Percentiles rank a stretch among this genome's conserved stretches.
Conservation (phyloP, 2,113 vertebrate species). For the Centropus unirufus region DNA sequence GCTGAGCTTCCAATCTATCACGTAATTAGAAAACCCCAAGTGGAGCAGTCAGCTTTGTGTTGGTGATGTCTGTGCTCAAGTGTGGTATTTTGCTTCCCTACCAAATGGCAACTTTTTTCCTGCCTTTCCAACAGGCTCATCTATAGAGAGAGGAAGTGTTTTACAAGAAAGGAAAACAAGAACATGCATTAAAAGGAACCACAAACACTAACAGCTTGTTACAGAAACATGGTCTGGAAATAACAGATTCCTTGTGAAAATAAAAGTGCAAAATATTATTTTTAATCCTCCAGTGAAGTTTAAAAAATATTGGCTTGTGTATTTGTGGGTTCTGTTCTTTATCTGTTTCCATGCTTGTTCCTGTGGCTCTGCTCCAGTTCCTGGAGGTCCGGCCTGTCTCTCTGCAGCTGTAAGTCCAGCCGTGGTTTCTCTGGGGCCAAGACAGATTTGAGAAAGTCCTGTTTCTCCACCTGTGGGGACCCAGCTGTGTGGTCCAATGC, state of each 20-base stretch:
- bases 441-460: not conserved
- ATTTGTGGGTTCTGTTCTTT: not conserved
- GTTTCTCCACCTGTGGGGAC: not conserved
- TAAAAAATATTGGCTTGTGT: not conserved
- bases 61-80: not conserved
- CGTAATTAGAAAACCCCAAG: not conserved
- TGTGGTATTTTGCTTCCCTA: not conserved
- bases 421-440: not conserved
- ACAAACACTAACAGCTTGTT: conserved; percentile 51
- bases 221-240: not conserved
- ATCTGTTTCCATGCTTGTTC: not conserved
- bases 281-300: not conserved
- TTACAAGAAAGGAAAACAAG: not conserved
- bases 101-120: not conserved
- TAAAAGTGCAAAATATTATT: conserved; percentile 7
- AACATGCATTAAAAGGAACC: not conserved
- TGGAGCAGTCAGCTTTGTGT: not conserved
- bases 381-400: fast-evolving
- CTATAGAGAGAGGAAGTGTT: not conserved
- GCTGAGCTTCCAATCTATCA: not conserved
- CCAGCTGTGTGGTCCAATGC: not conserved
- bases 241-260: conserved; percentile 32
- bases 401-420: not conserved
- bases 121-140: not conserved
- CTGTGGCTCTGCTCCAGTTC: not conserved